These are phyloP conservation scores for Spialia ferax DNA, from an alignment of 2,888 invertebrate genomes.

Conservation along the genomic window DNA sequence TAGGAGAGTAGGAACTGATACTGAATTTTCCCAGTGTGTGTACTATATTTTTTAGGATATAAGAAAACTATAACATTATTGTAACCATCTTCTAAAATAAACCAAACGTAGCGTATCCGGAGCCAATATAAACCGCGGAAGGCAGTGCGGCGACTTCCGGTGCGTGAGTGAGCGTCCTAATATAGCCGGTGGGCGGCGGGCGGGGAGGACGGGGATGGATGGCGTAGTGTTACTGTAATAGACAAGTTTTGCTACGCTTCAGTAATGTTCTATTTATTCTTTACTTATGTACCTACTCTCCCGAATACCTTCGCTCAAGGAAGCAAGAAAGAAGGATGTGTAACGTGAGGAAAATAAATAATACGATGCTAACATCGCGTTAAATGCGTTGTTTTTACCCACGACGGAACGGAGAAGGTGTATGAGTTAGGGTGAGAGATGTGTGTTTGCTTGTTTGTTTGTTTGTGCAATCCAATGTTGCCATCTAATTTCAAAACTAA, in stretches of 20 bases:
- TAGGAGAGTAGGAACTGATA: no score
- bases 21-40: no score
- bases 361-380: no score
- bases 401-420: no score
- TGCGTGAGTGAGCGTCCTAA: constrained; percentile 57
- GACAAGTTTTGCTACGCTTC: constrained; percentile 25
- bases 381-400: no score
- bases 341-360: not conserved
- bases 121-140: constrained; percentile 38
- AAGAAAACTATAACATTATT: not conserved
- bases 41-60: not conserved
- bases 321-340: not conserved
- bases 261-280: constrained; percentile 12
- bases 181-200: constrained; percentile 41
- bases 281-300: not conserved
- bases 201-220: constrained; percentile 41
- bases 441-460: no score
- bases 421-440: no score
- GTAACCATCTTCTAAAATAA: constrained; percentile 13
- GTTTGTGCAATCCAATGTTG: no score
- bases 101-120: constrained; percentile 30
- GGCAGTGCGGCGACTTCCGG: constrained; percentile 57
- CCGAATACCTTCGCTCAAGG: constrained; percentile 4
- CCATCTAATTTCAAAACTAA: no score
- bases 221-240: constrained; percentile 19